phyloP scores from a whole-genome alignment of 92 coral and sea anemone genomes.

The Zoanthus solanderi region DNA sequence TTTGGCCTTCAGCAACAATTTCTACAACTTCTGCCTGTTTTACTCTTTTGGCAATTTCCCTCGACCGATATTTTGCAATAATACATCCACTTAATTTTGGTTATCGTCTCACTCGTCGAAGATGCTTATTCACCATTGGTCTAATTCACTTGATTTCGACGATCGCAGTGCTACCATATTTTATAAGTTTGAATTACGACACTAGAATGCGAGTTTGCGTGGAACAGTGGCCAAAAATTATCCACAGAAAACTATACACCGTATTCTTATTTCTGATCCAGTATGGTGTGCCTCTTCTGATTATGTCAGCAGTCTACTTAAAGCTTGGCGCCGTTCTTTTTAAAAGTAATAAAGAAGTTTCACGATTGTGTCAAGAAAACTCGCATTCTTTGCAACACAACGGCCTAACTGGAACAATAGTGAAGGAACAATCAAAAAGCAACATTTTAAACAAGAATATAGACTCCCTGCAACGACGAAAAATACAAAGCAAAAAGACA shows the following conservation, averaged over 20 bases:
- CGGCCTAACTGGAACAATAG: background rate
- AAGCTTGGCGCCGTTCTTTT: conserved; percentile 73
- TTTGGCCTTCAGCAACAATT: conserved; percentile 92
- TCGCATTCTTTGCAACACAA: conserved; percentile 4
- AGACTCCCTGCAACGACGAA: conserved; percentile 65
- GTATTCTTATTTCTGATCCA: conserved; percentile 83
- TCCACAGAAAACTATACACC: conserved; percentile 75
- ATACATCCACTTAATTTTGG: conserved; percentile 83
- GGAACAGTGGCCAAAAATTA: conserved; percentile 78
- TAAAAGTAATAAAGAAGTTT: conserved; percentile 65
- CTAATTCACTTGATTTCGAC: conserved; percentile 67
- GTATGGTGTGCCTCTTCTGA: conserved; percentile 80
- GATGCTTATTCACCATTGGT: conserved; percentile 66
- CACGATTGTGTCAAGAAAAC: conserved; percentile 36
- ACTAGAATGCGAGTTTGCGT: conserved; percentile 57
- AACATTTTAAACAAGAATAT: conserved; percentile 24
- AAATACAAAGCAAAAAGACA: conserved; percentile 71
- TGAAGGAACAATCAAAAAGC: background rate
- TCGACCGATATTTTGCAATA: conserved; percentile 88
- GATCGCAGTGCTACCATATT: conserved; percentile 75
- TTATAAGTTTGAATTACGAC: conserved; percentile 47
- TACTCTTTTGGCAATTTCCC: conserved; percentile 88
- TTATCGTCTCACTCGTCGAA: conserved; percentile 79
- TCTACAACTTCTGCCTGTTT: conserved; percentile 81
- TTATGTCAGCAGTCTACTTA: conserved; percentile 75